Percentiles rank a stretch among this genome's conserved stretches.
These are phyloP conservation scores for Drosophila sechellia DNA, from an alignment of 1,140 invertebrate genomes.

Conservation along the genomic window DNA sequence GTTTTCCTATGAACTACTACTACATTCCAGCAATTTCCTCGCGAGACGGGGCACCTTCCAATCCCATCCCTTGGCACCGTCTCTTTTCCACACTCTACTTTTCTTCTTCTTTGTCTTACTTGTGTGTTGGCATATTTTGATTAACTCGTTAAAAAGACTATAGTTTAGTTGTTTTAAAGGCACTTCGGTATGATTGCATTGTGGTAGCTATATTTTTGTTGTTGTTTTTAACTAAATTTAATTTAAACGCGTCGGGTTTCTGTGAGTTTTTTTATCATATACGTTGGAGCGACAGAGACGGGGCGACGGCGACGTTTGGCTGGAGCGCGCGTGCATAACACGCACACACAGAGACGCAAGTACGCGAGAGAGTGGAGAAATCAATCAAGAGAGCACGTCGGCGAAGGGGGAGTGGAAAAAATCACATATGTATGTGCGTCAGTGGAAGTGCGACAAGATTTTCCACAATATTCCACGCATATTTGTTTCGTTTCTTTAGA, in stretches of 20 bases:
- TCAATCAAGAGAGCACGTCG: slow-evolving; percentile 67
- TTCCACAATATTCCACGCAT: slow-evolving; percentile 61
- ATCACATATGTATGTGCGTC: slow-evolving; percentile 49
- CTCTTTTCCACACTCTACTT: slow-evolving; percentile 32
- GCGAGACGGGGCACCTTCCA: slow-evolving; percentile 17
- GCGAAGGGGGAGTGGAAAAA: slow-evolving; percentile 61
- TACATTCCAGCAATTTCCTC: slow-evolving; percentile 69
- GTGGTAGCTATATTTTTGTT: slow-evolving; percentile 14
- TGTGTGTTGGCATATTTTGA: slow-evolving; percentile 53
- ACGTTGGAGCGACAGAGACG: slow-evolving; percentile 55
- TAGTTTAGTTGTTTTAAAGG: slow-evolving; percentile 15
- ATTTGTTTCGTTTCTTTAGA: slow-evolving; percentile 48
- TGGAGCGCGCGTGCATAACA: slow-evolving; percentile 79
- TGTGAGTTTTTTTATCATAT: slow-evolving; percentile 22
- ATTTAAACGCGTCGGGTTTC: slow-evolving; percentile 28
- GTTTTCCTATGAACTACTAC: slow-evolving; percentile 38
- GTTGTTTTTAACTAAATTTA: slow-evolving; percentile 19
- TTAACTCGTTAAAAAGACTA: slow-evolving; percentile 41
- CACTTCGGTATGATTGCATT: slow-evolving; percentile 33
- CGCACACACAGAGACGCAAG: slow-evolving; percentile 47
- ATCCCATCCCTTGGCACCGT: slow-evolving; percentile 6
- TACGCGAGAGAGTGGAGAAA: slow-evolving; percentile 71
- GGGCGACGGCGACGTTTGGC: slow-evolving; percentile 53
- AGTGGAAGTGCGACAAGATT: slow-evolving; percentile 61
- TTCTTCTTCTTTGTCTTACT: slow-evolving; percentile 37